A percentile compares a stretch with the other conserved stretches of the same genome.
Conservation (phyloP, 2,797 vertebrate genomes). For the Anas flavirostris region DNA sequence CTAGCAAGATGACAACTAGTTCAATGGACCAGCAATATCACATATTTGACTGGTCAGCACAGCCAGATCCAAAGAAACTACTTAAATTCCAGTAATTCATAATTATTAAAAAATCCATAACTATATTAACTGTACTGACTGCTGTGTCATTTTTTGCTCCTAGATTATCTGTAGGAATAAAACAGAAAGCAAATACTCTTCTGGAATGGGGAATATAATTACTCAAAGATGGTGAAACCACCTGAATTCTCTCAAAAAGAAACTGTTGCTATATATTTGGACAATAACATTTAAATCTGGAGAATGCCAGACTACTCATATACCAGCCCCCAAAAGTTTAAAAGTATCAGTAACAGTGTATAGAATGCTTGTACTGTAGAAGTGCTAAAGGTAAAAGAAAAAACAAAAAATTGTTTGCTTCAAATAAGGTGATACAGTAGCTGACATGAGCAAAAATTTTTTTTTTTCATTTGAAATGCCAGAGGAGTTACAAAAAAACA, state of each 20-base stretch:
- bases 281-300: neutral
- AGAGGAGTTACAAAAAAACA: neutral
- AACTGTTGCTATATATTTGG: neutral
- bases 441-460: neutral
- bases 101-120: neutral
- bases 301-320: neutral
- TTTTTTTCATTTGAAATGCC: neutral
- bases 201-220: neutral
- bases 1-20: neutral
- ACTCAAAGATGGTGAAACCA: neutral
- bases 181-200: neutral
- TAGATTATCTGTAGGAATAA: neutral
- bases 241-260: neutral
- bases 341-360: neutral
- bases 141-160: neutral
- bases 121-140: neutral
- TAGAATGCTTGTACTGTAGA: neutral
- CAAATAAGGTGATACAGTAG: neutral
- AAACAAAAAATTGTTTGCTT: neutral
- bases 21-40: neutral
- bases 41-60: fast-evolving
- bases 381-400: neutral
- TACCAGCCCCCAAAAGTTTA: neutral
- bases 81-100: neutral
- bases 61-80: neutral